Percentiles rank a stretch among this genome's conserved stretches.
These are phyloP conservation scores for Acromyrmex heyeri DNA, from an alignment of 1,140 invertebrate species.

Conservation along the genomic window DNA sequence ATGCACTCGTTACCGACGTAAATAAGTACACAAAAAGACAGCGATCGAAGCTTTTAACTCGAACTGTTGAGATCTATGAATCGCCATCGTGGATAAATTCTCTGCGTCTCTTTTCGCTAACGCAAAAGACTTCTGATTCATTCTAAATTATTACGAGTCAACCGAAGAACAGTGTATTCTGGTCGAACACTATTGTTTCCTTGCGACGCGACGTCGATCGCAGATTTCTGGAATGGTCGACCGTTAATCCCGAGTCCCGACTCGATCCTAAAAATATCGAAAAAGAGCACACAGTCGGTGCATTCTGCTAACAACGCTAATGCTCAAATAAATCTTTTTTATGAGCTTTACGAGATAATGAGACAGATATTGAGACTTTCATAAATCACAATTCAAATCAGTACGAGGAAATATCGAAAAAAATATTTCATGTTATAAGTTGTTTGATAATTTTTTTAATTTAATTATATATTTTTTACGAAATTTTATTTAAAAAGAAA, in stretches of 20 bases:
- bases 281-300: slow-evolving; percentile 6
- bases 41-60: slow-evolving; percentile 32
- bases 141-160: slow-evolving; percentile 49
- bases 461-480: neutral
- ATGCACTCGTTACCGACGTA: slow-evolving; percentile 73
- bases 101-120: slow-evolving; percentile 20
- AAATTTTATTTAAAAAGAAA: neutral
- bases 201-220: slow-evolving; percentile 51
- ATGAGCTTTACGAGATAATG: neutral
- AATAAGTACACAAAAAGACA: slow-evolving; percentile 49
- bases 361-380: neutral
- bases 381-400: slow-evolving; percentile 7
- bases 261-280: slow-evolving; percentile 55
- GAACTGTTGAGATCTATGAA: slow-evolving; percentile 44
- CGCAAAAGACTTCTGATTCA: slow-evolving; percentile 50
- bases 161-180: slow-evolving; percentile 56
- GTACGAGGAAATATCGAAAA: neutral
- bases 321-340: slow-evolving; percentile 31
- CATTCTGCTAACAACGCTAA: slow-evolving; percentile 1
- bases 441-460: neutral
- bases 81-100: slow-evolving; percentile 44
- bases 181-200: slow-evolving; percentile 53
- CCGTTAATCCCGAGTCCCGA: slow-evolving; percentile 40
- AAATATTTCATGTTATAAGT: neutral
- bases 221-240: slow-evolving; percentile 40